Evolutionary conservation across 2,113 vertebrate species (phyloP), one percentile per base, ranked within the genome.

Genomic region (Gnathonemus echidnorhynchus): DNA sequence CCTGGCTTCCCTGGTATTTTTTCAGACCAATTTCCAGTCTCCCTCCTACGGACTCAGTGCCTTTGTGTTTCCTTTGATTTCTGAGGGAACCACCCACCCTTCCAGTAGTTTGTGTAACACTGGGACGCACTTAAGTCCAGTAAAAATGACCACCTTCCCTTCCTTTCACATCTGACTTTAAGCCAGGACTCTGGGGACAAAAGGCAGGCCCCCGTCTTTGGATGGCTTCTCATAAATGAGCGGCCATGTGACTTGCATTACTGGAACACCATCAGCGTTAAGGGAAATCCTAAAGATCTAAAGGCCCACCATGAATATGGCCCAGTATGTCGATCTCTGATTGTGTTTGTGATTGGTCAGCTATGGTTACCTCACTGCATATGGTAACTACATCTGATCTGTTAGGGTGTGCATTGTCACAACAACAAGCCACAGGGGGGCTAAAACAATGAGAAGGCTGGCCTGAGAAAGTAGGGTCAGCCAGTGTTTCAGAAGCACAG

Each of bases 311-410:
- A 6, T n/a, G 24, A 48, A n/a, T 11, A 84, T 17, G n/a, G 84
- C 10, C 1, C 9, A 53, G 31, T 0, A 56, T 42, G 74, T 42
- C 35, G 2, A 42, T 80, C 35, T 35, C 86, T 19, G n/a, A 87
- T 27, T 35, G 49, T 19, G 24, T 31, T 50, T 17, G 7, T 31
- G 27, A 49, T 53, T 52, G 48, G 86, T 15, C 27, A 35, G 74
- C 35, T 19, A 19, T 42, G 31, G 74, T 48, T 48, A 85, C 42
- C 19, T 85, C 45, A n/a, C n/a, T 53, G 6, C 86, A 87, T 53
- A 87, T 87, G 86, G 86, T 87, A 87, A 87, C 50, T 53, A 39
- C 49, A 87, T 87, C 27, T 53, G 86, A 35, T 87, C 49, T 19
- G 17, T 56, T 53, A 7, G 49, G 50, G 27, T 56, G 86, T 21